Evolutionary conservation across 1,140 invertebrate species (phyloP), one percentile per base, ranked within the genome.

Genomic region (Whitmania pigra): DNA sequence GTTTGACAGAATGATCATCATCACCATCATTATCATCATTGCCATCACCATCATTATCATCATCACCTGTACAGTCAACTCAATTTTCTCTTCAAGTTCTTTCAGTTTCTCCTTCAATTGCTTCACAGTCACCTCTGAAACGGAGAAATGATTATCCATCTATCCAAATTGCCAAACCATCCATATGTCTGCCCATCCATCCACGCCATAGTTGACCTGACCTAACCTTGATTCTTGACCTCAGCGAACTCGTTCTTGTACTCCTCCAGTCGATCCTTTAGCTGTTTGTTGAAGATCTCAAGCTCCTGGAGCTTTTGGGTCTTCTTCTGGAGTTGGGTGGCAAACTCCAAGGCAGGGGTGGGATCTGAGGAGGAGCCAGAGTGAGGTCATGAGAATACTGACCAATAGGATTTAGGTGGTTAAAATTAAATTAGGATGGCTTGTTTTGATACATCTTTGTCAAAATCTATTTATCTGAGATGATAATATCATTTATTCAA

Each of bases 161-260:
- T 17, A 60, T 60, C n/a, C 55, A 60, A n/a, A n/a, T 17, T 22
- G 55, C n/a, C 27, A 60, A 5, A 60, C n/a, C 11, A 63, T 63
- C 6, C 57, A 63, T 63, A 2, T 9, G 9, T 3, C 5, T 25
- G 9, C 20, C 20, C 2, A 57, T 3, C 22, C 57, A 63, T 63
- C 22, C 20, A 63, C 22, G 3, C 57, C 7, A 7, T 7, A 22
- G 18, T 63, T 7, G 1, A 15, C 18, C 22, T 1, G 18, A 15
- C 22, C 57, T 15, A 67, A 83, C 83, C 84, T 82, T 85, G 84
- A 73, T 84, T 85, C 76, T 83, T 84, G 15, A 85, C 83, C 75
- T 85, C 84, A 40, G 84, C 84, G 77, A 85, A 85, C 76, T 86
- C 85, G 72, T 82, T 78, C 76, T 85, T 85, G 79, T 85, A 86